These are phyloP conservation scores for Drusus annulatus DNA, from an alignment of 1,140 invertebrate species.

Conservation along the genomic window DNA sequence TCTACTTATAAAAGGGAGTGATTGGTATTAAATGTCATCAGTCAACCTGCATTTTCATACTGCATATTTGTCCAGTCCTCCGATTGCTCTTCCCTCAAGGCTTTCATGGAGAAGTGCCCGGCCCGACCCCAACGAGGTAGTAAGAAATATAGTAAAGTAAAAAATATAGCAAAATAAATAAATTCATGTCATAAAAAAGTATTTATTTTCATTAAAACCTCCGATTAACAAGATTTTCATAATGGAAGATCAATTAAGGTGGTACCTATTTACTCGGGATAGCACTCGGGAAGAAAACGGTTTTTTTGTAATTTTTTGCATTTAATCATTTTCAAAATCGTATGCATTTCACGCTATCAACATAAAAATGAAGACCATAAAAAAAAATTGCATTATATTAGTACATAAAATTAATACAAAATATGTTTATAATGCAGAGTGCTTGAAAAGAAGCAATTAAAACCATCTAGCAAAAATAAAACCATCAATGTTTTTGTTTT, in stretches of 20 bases:
- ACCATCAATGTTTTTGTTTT: no score
- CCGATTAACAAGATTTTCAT: not conserved
- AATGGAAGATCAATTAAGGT: not conserved
- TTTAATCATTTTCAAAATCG: conserved; percentile 48
- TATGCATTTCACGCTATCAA: conserved; percentile 14
- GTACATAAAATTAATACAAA: no score
- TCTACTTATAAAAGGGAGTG: no score
- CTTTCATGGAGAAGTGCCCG: conserved; percentile 38
- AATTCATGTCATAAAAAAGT: not conserved
- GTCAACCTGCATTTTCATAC: no score
- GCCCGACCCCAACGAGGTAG: not conserved
- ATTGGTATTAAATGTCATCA: no score
- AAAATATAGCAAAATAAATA: conserved; percentile 6
- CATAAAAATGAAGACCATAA: conserved; percentile 38
- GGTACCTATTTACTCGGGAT: not conserved
- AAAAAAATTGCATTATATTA: conserved; percentile 25
- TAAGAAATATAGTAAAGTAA: not conserved
- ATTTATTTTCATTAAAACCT: no score
- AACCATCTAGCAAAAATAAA: no score
- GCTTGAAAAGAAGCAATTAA: no score
- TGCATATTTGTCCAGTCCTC: conserved; percentile 11
- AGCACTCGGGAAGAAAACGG: conserved; percentile 3
- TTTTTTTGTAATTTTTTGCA: conserved; percentile 5
- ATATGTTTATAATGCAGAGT: no score
- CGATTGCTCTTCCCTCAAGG: conserved; percentile 41